Base-by-base conservation (phyloP, 2,888 invertebrate genomes). In the Lamproptera curius region DNA sequence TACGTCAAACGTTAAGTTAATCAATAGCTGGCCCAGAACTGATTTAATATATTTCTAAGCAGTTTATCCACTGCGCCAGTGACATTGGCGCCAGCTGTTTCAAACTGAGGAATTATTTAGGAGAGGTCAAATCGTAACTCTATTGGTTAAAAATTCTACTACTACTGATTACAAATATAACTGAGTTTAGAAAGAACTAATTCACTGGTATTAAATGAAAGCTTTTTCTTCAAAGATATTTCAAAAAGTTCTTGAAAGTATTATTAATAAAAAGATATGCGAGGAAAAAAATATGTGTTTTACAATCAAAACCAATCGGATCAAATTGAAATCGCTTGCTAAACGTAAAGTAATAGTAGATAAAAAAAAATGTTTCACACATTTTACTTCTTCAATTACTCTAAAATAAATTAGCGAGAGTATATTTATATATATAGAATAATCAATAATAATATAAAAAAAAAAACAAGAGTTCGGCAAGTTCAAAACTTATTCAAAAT, bases 1-100 rank as follows among this genome's bases (percentile, higher is more conserved):
- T 38, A 15, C 14, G 37, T 23, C 38, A 38, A 37, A 13, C 28
- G 28, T 16, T 15, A 11, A 33, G 13, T 13, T 16, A 41, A 33
- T 9, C 17, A 33, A 33, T 41, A 42, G 37, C 52, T 46, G 51
- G 46, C 56, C 55, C 53, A 55, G 53, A 56, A 54, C 53, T 51
- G 57, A 56, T 56, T 57, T 55, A 61, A 58, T 59, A 57, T 57
- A 70, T 64, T 57, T 54, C 60, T 66, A 63, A 66, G 73, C 68
- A 68, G 67, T 73, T 68, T 72, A 71, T 73, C 73, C 71, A 68
- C 58, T 62, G 63, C 63, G 61, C 52, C 59, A 61, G 60, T 56
- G 62, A 59, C 67, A 65, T 47, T 58, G 70, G 68, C 71, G 74
- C 68, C 80, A 74, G 77, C 73, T 81, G 78, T 59, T 61, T 39